Percentiles rank a stretch among this genome's conserved stretches.
Evolutionary conservation across 2,888 invertebrate species (phyloP).

Genomic region (Xestia c-nigrum): DNA sequence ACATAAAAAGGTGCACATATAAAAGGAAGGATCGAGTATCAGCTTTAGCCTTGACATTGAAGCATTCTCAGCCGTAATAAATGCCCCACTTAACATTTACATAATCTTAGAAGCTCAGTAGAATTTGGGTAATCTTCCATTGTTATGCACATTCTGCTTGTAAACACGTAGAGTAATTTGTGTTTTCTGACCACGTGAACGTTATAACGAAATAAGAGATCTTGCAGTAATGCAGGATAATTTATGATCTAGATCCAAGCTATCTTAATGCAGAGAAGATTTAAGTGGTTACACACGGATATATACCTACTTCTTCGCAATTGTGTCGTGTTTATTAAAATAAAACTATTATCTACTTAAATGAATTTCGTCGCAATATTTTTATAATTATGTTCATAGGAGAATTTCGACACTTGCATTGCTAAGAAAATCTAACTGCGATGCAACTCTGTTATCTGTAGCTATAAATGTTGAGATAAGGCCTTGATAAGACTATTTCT

Average conservation of each 20-base stretch:
- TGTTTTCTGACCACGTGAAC: conserved; percentile 32
- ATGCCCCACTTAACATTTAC: conserved; percentile 33
- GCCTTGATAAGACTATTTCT: neutral
- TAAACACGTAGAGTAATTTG: conserved; percentile 34
- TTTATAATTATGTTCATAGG: neutral
- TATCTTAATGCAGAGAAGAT: neutral
- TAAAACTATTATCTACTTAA: neutral
- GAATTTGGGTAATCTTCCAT: conserved; percentile 46
- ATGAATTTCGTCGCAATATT: neutral
- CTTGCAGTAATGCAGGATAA: conserved; percentile 11
- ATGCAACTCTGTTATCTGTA: conserved; percentile 1
- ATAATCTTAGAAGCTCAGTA: conserved; percentile 36
- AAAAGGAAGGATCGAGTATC: conserved; percentile 69
- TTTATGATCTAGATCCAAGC: conserved; percentile 27
- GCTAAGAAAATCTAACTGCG: neutral
- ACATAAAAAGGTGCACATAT: conserved; percentile 73
- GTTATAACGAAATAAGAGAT: conserved; percentile 17
- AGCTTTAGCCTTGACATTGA: conserved; percentile 77
- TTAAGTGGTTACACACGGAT: neutral
- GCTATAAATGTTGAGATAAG: neutral
- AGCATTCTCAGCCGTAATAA: conserved; percentile 53
- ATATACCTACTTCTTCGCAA: neutral
- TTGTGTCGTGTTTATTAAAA: too few relatives aligned
- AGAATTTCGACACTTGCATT: neutral
- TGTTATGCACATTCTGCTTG: conserved; percentile 34